Evolutionary conservation across 2,888 invertebrate genomes (phyloP), one percentile per base, ranked within the genome.

Genomic region (Callimorpha dominula): DNA sequence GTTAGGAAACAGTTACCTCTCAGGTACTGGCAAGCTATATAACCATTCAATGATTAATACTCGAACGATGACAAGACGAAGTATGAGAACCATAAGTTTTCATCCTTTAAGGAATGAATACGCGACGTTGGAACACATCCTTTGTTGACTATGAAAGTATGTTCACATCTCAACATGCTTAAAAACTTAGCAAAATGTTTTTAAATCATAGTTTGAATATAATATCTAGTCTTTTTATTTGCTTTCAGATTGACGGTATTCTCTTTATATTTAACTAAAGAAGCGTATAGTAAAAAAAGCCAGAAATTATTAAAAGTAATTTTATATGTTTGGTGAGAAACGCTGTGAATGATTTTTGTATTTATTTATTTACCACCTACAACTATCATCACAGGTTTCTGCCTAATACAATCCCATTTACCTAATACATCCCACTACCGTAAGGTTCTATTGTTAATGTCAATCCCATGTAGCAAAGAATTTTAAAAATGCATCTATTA

Each of bases 11-110:
- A 91, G 88, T 89, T 87, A 90, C 89, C 91, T 90, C 90, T 89
- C 92, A 92, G 93, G 93, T 92, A 90, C 85, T 89, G 85, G 86
- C 88, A 89, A 84, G 88, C 79, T 85, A 82, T 83, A 89, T 89
- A 89, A 92, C 92, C 90, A 90, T 92, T 90, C 88, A 85, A 90
- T 94, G 95, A 95, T 94, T 94, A 94, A 95, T 95, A 92, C 85
- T 89, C 82, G 73, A 74, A 78, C 78, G 89, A 90, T 95, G 95
- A 95, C 92, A 89, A 79, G 87, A 87, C 91, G 85, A 88, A 90
- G 89, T 88, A 89, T 80, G 84, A 72, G 82, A 79, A 87, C 88
- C 86, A 85, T 88, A 91, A 79, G 86, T 88, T 87, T 85, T 81
- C 85, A 83, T 84, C 78, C 80, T 85, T 82, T 77, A 69, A 66